These are phyloP conservation scores for Falco naumanni DNA, from an alignment of 2,797 vertebrate genomes.

Conservation along the genomic window DNA sequence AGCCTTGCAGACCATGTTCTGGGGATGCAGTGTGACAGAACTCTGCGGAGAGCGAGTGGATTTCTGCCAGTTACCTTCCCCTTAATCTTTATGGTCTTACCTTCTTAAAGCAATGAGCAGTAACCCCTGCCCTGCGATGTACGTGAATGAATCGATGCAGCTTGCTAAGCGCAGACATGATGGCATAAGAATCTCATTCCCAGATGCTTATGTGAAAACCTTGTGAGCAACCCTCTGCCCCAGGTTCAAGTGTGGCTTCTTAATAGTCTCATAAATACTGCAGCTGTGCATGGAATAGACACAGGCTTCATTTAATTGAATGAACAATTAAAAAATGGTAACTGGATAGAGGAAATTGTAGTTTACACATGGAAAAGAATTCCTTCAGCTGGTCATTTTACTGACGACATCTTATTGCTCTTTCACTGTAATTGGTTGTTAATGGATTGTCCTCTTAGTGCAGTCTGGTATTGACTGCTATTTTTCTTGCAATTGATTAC, in stretches of 20 bases:
- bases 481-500: conserved; percentile 27
- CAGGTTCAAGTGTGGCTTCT: not conserved
- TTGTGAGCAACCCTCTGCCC: not conserved
- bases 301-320: not conserved
- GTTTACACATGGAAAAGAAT: not conserved
- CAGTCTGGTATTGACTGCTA: conserved; percentile 10
- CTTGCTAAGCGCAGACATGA: not conserved
- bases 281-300: not conserved
- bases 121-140: not conserved
- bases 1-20: not conserved
- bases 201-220: not conserved
- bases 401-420: not conserved
- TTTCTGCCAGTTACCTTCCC: not conserved
- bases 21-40: not conserved
- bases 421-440: conserved; percentile 25
- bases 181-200: not conserved
- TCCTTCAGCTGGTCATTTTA: not conserved
- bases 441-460: not conserved
- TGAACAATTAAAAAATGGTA: not conserved
- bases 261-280: not conserved
- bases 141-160: fast-evolving
- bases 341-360: not conserved
- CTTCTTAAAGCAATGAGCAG: not conserved
- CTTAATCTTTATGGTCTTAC: not conserved
- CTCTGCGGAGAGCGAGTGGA: not conserved